phyloP scores from a whole-genome alignment of 2,797 vertebrate genomes.

The Chiroxiphia lanceolata region DNA sequence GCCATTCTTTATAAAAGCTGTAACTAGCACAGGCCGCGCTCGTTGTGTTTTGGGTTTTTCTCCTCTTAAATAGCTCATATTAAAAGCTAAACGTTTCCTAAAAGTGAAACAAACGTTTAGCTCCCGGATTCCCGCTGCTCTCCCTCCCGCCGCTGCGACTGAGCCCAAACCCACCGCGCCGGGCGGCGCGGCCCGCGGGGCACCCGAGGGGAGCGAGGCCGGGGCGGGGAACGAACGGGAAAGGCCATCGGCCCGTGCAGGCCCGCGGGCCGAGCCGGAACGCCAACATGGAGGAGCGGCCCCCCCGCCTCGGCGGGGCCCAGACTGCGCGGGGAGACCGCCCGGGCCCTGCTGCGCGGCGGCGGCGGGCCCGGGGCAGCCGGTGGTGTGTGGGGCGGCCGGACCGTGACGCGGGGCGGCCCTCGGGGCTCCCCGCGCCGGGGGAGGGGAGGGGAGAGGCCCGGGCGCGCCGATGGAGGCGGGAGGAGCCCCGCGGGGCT shows the following conservation, averaged over 20 bases:
- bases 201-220: neutral
- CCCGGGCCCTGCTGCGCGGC: neutral
- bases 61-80: rapidly evolving
- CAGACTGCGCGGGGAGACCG: neutral
- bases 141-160: neutral
- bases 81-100: neutral
- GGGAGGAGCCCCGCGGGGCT: neutral
- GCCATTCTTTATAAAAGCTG: neutral
- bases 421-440: neutral
- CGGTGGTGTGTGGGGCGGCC: neutral
- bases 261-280: neutral
- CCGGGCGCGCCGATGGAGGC: neutral
- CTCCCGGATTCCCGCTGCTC: rapidly evolving
- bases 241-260: neutral
- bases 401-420: neutral
- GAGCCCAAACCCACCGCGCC: neutral
- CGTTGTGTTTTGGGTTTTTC: neutral
- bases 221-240: neutral
- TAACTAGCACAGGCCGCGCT: neutral
- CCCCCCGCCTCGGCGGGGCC: neutral
- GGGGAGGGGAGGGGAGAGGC: neutral
- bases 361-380: neutral
- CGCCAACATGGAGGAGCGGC: neutral
- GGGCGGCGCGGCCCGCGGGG: neutral
- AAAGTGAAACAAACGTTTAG: neutral